phyloP scores from a whole-genome alignment of 2,888 invertebrate species.

The Scotopteryx bipunctaria region DNA sequence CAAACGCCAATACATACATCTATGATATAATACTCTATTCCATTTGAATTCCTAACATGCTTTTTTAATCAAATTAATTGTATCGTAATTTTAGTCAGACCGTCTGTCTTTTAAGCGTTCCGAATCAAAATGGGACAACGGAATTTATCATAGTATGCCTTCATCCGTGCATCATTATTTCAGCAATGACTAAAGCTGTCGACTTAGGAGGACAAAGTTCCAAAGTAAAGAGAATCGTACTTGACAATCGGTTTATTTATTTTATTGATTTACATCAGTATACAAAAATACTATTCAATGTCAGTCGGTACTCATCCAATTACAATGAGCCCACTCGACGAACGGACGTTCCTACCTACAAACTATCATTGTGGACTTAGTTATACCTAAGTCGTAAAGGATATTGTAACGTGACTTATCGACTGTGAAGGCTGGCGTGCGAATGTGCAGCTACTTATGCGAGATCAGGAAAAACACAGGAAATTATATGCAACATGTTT shows the following conservation, averaged over 20 bases:
- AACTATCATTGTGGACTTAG: neutral
- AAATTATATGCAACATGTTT: constrained; percentile 4
- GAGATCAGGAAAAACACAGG: constrained; percentile 21
- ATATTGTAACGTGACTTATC: constrained; percentile 37
- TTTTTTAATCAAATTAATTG: no score
- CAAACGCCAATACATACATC: no score
- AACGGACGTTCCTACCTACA: constrained; percentile 14
- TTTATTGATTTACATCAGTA: neutral
- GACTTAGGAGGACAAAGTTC: no score
- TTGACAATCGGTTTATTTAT: neutral
- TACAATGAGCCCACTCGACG: constrained; percentile 42
- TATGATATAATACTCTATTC: no score
- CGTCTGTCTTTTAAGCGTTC: no score
- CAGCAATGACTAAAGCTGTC: no score
- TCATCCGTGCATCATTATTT: no score
- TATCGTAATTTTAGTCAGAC: no score
- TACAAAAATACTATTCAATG: constrained; percentile 46
- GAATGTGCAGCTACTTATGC: constrained; percentile 11
- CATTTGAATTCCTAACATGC: no score
- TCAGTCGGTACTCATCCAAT: constrained; percentile 54
- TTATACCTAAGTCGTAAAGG: constrained; percentile 22
- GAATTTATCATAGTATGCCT: no score
- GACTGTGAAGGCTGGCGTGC: constrained; percentile 28
- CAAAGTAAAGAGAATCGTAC: neutral
- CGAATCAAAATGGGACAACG: no score